phyloP scores from a whole-genome alignment of 1,140 invertebrate genomes.

The Euwallacea similis region DNA sequence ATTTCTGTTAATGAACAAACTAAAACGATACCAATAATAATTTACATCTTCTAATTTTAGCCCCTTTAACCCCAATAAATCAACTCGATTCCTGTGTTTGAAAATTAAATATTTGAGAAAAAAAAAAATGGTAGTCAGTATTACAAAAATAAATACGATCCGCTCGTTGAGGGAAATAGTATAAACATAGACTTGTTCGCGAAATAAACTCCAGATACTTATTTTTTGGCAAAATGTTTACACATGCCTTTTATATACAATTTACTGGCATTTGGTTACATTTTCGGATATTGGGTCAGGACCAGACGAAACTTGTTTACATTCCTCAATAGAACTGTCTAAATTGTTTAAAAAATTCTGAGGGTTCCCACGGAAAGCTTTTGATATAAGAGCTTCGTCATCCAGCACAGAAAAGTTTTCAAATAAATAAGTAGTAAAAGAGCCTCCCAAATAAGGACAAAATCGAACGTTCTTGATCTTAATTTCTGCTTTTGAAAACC shows the following conservation, averaged over 20 bases:
- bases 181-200: slow-evolving; percentile 6
- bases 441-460: no score
- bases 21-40: no score
- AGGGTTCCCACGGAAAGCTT: no score
- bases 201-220: background rate
- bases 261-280: background rate
- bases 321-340: no score
- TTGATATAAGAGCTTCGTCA: no score
- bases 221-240: background rate
- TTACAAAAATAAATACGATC: slow-evolving; percentile 13
- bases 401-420: no score
- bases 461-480: no score
- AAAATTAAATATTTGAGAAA: slow-evolving; percentile 13
- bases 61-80: background rate
- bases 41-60: background rate
- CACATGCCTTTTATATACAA: background rate
- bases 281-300: background rate
- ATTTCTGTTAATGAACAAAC: no score
- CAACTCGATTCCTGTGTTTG: background rate
- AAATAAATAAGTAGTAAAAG: no score
- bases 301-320: no score
- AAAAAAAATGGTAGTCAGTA: background rate
- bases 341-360: no score
- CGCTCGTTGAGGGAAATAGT: slow-evolving; percentile 5
- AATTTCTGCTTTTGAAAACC: no score